These are phyloP conservation scores for Psittacula cyanocephala DNA, from an alignment of 2,113 vertebrate genomes.

Conservation along the genomic window DNA sequence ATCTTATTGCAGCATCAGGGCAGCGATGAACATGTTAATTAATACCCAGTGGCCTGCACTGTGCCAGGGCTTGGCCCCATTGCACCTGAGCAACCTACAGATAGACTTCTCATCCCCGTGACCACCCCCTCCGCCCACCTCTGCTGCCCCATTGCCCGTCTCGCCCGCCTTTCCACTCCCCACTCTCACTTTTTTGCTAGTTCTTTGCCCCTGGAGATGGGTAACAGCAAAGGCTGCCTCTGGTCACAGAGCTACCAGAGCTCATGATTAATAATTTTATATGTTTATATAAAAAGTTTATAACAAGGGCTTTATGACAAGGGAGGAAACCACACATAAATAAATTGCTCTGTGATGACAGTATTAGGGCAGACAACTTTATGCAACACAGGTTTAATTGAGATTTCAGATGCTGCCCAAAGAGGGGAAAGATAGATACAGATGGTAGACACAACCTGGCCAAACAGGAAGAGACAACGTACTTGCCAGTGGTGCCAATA, in stretches of 20 bases:
- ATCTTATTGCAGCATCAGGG: background rate
- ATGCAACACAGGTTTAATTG: background rate
- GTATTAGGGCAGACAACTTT: background rate
- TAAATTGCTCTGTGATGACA: background rate
- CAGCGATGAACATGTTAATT: background rate
- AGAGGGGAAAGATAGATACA: background rate
- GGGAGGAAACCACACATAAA: background rate
- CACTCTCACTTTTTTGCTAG: background rate
- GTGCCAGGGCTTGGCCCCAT: background rate
- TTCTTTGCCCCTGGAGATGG: background rate
- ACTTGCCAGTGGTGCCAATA: background rate
- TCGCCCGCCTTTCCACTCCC: background rate
- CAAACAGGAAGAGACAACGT: background rate
- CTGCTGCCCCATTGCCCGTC: background rate
- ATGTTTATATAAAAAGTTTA: background rate
- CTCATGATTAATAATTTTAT: background rate
- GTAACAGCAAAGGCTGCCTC: background rate
- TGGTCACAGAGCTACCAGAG: background rate
- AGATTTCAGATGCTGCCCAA: background rate
- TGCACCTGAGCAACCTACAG: background rate
- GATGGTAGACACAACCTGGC: background rate
- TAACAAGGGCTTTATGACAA: background rate
- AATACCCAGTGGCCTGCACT: background rate
- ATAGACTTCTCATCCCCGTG: accelerated
- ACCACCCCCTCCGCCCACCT: background rate